Percentiles rank a stretch among this genome's conserved stretches.
Evolutionary conservation across 2,113 vertebrate genomes (phyloP).

Genomic region (Danio rerio): DNA sequence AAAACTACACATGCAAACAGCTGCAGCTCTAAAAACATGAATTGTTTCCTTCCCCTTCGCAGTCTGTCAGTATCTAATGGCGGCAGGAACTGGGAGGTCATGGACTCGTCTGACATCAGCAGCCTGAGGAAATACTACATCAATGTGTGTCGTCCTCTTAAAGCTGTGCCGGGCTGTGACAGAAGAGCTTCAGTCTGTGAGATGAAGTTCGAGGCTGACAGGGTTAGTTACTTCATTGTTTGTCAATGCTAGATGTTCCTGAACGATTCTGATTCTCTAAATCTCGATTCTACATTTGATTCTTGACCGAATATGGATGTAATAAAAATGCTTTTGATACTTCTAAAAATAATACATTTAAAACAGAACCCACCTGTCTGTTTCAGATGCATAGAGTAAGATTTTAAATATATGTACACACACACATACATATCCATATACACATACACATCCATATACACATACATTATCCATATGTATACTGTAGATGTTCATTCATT

Average conservation of each 20-base stretch:
- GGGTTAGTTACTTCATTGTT: slow-evolving; percentile 61
- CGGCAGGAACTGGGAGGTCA: slow-evolving; percentile 83
- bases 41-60: slow-evolving; percentile 17
- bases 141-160: slow-evolving; percentile 88
- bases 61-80: slow-evolving; percentile 82
- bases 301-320: no score
- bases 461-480: no score
- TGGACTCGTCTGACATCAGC: slow-evolving; percentile 71
- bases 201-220: slow-evolving; percentile 71
- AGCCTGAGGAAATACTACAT: slow-evolving; percentile 88
- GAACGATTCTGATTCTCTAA: no score
- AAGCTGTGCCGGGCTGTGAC: slow-evolving; percentile 83
- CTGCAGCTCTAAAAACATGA: not conserved
- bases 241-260: not conserved
- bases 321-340: no score
- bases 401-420: no score
- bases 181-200: slow-evolving; percentile 85
- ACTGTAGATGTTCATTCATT: no score
- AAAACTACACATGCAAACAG: not conserved
- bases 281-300: no score
- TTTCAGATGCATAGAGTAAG: no score
- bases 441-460: no score
- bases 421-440: no score
- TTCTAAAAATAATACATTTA: no score
- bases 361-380: no score